These are phyloP conservation scores for Caenorhabditis imperialis DNA, from an alignment of 2,888 invertebrate genomes.

Conservation along the genomic window DNA sequence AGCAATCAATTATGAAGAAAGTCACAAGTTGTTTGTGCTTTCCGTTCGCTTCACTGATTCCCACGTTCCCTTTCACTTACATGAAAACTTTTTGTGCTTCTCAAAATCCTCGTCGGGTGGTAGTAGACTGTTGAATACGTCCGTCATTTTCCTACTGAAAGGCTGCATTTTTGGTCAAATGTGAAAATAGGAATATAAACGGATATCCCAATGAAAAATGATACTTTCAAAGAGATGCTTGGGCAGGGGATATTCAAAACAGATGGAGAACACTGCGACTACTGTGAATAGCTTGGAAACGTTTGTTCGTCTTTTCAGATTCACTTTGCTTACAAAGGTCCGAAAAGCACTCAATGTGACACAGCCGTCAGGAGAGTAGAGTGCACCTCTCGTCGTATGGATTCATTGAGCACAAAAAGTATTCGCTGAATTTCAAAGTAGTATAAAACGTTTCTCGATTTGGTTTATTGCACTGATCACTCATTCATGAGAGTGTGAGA, in stretches of 20 bases:
- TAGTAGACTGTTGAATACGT: conserved; percentile 51
- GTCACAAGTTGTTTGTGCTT: conserved; percentile 2
- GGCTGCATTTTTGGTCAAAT: not conserved
- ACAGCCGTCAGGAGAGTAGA: not conserved
- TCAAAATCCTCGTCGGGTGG: conserved; percentile 65
- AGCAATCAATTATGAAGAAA: conserved; percentile 10
- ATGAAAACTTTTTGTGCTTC: conserved; percentile 61
- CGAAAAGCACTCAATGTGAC: not conserved
- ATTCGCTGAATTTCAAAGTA: too few relatives aligned
- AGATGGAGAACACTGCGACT: too few relatives aligned
- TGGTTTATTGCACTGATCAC: too few relatives aligned
- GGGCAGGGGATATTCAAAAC: conserved; percentile 12
- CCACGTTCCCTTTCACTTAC: conserved; percentile 43
- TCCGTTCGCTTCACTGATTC: not conserved
- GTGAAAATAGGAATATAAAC: conserved; percentile 2
- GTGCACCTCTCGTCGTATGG: conserved; percentile 8
- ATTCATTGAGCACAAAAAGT: conserved; percentile 3
- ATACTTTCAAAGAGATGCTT: too few relatives aligned
- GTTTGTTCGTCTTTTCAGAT: too few relatives aligned
- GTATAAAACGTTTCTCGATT: too few relatives aligned
- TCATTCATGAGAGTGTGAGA: too few relatives aligned
- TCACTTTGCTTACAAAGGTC: too few relatives aligned
- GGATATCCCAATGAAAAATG: conserved; percentile 18
- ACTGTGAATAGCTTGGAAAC: too few relatives aligned
- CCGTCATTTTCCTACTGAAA: conserved; percentile 37